Conservation (phyloP, 2,797 vertebrate species). For the Phaenicophaeus curvirostris region DNA sequence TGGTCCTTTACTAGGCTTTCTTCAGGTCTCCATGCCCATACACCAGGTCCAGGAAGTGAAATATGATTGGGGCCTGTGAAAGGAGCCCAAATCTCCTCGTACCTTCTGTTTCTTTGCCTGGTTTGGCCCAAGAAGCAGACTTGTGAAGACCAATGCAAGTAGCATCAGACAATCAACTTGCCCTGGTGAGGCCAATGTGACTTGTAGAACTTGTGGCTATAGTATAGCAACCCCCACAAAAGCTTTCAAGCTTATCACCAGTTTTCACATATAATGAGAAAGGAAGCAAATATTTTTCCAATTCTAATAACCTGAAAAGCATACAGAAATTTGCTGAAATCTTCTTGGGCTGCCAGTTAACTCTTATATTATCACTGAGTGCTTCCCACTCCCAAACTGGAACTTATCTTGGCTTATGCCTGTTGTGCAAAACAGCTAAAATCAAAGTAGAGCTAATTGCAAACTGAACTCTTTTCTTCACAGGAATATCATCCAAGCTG, state of each 20-base stretch:
- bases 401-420: not conserved
- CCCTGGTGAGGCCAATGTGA: not conserved
- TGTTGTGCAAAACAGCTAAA: not conserved
- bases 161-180: not conserved
- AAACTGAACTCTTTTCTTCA: not conserved
- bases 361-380: not conserved
- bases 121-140: not conserved
- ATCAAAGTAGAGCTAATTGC: not conserved
- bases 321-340: not conserved
- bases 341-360: not conserved
- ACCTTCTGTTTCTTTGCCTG: not conserved
- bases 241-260: not conserved
- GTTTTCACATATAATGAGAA: not conserved
- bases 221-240: not conserved
- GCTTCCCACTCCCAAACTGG: not conserved
- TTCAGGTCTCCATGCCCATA: not conserved
- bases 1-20: not conserved
- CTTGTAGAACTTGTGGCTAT: not conserved
- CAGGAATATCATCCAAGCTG: not conserved
- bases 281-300: not conserved
- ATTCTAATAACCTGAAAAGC: not conserved
- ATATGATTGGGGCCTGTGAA: not conserved
- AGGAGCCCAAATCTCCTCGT: not conserved
- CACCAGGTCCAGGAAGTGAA: not conserved
- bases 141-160: not conserved